Evolutionary conservation across 2,113 vertebrate genomes (phyloP).

Genomic region (Gambusia holbrooki): DNA sequence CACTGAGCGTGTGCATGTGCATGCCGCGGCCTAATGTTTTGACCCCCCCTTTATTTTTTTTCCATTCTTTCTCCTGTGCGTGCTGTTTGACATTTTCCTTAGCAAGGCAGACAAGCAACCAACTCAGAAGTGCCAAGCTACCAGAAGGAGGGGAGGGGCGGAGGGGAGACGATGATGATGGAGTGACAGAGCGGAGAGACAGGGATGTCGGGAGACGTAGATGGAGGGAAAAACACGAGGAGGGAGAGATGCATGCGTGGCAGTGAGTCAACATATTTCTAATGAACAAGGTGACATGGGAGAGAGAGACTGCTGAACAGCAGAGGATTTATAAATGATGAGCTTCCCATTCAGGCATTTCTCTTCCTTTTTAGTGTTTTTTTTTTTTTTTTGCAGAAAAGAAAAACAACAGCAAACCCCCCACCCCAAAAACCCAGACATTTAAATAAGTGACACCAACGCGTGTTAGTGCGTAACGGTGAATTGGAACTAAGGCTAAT

Average conservation of each 20-base stretch:
- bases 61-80: constrained; percentile 16
- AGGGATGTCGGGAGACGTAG: constrained; percentile 27
- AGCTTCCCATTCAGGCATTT: constrained; percentile 45
- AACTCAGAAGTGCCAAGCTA: constrained; percentile 73
- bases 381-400: constrained; percentile 20
- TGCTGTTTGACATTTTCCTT: constrained; percentile 78
- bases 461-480: background rate
- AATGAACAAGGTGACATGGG: constrained; percentile 66
- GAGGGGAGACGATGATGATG: constrained; percentile 42
- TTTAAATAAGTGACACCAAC: constrained; percentile 49
- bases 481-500: background rate
- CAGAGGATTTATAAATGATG: constrained; percentile 47
- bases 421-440: background rate
- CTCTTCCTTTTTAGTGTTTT: constrained; percentile 24
- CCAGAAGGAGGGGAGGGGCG: constrained; percentile 65
- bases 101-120: constrained; percentile 75
- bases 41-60: constrained; percentile 68
- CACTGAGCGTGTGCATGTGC: constrained; percentile 77
- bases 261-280: constrained; percentile 76
- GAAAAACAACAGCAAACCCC: constrained; percentile 49
- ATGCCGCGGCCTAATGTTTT: constrained; percentile 66
- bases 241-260: constrained; percentile 31
- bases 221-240: constrained; percentile 6
- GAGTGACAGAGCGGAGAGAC: constrained; percentile 57
- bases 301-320: constrained; percentile 24